Base-by-base conservation (phyloP, 1,140 invertebrate species). In the Zeugodacus cucurbitae region DNA sequence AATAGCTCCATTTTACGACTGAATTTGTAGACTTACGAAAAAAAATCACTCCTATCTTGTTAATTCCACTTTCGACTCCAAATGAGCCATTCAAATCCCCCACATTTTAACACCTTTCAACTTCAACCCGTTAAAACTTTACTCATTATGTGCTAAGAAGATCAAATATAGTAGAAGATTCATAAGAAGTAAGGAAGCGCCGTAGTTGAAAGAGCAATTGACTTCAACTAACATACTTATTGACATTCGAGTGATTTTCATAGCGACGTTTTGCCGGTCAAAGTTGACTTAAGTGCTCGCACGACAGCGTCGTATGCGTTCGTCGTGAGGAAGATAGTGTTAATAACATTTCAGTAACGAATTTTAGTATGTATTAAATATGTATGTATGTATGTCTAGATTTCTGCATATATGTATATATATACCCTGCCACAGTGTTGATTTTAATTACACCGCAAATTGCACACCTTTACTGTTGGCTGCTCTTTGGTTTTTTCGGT, bases 371-470 rank as follows among this genome's bases (percentile, higher is more conserved):
- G 17, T n/a, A 22, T n/a, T 0, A 11, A 64, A 32, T 70, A 70
- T 70, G 32, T 70, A 6, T 20, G 4, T 32, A 14, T 32, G 26
- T 32, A 32, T 7, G n/a, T 32, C 11, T 20, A 59, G 5, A 20
- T 6, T 20, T 59, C 5, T 67, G 62, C 20, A 37, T 22, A 34
- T 41, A 22, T 41, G 20, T 32, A 37, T 74, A 6, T 17, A 22
- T 34, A 41, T 20, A 74, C 20, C 41, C 29, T 48, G 74, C 74
- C 74, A 82, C 74, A 54, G 41, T 82, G 74, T 82, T 82, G 74
- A 82, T 82, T 82, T 82, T 82, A 82, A 82, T 82, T 82, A 82
- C 74, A 82, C 74, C 74, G 74, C 74, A 82, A 82, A 82, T 82
- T 82, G 74, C 74, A 54, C 74, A 82, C 74, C 74, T 82, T 82